Evolutionary conservation across 53 echinoderm and acorn worm species (phyloP).

Genomic region (Henricia sp.): DNA sequence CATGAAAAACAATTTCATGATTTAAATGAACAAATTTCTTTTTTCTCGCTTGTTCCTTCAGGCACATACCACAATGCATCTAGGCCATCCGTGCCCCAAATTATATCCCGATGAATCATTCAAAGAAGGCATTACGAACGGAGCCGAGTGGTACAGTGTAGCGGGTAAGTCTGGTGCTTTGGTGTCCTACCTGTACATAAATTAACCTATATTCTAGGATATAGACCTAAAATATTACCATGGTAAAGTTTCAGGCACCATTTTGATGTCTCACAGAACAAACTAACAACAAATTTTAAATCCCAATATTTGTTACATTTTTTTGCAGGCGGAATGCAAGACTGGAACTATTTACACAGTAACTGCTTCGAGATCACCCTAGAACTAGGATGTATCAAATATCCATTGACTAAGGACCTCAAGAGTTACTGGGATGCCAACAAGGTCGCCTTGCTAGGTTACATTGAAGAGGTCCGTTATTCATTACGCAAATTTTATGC

Average conservation of each 20-base stretch:
- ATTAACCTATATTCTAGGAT: no score
- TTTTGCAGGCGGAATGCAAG: conserved; percentile 94
- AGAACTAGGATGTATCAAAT: conserved; percentile 94
- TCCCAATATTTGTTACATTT: no score
- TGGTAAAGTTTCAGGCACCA: no score
- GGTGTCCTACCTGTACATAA: background rate
- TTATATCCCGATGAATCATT: conserved; percentile 77
- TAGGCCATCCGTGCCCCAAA: conserved; percentile 81
- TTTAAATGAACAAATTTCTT: no score
- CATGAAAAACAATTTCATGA: no score
- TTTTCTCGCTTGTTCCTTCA: conserved; percentile 38
- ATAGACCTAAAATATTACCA: no score
- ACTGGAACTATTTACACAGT: conserved; percentile 94
- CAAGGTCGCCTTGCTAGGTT: conserved; percentile 74
- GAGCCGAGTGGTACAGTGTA: conserved; percentile 93
- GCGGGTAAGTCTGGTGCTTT: conserved; percentile 49
- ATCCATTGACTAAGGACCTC: conserved; percentile 71
- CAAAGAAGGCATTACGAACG: conserved; percentile 89
- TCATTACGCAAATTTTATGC: no score
- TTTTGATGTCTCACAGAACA: no score
- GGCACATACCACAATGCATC: conserved; percentile 87
- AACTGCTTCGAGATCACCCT: conserved; percentile 96
- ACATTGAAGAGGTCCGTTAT: conserved; percentile 75
- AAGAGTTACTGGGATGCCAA: conserved; percentile 88
- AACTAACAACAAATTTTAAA: no score